phyloP scores from a whole-genome alignment of 2,797 vertebrate species.

The Sebastes flavidus region DNA sequence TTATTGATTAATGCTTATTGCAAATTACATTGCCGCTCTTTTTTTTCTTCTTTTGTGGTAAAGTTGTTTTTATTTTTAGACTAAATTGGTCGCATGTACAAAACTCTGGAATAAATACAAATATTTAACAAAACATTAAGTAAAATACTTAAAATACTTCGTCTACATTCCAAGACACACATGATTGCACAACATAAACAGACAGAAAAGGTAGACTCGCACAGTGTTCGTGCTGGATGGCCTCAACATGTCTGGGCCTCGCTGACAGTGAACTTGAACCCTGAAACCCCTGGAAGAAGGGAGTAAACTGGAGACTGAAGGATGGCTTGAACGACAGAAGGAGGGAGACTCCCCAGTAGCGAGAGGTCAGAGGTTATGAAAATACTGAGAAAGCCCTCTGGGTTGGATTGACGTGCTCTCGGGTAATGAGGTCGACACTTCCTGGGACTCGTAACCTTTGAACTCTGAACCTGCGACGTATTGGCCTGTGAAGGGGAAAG shows the following conservation, averaged over 20 bases:
- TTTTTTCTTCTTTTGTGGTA: not conserved
- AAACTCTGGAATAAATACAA: not conserved
- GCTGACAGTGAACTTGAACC: slow-evolving; percentile 79
- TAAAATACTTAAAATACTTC: not conserved
- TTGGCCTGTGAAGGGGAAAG: slow-evolving; percentile 17
- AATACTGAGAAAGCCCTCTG: slow-evolving; percentile 62
- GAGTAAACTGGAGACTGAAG: slow-evolving; percentile 17
- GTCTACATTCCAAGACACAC: not conserved
- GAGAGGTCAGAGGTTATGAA: slow-evolving; percentile 70
- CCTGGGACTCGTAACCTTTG: slow-evolving; percentile 62
- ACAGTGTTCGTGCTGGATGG: not conserved
- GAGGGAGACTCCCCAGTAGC: slow-evolving; percentile 30
- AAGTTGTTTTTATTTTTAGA: not conserved
- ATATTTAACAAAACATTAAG: not conserved
- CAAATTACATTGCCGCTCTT: not conserved
- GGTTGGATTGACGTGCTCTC: slow-evolving; percentile 47
- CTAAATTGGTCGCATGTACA: not conserved
- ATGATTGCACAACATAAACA: not conserved
- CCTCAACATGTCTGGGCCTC: slow-evolving; percentile 52
- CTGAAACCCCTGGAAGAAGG: slow-evolving; percentile 4
- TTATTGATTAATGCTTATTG: not conserved
- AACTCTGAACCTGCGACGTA: slow-evolving; percentile 38
- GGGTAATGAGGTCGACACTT: slow-evolving; percentile 62
- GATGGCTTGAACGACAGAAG: slow-evolving; percentile 33
- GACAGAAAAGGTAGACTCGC: not conserved